A percentile compares a stretch with the other conserved stretches of the same genome.
Conservation (phyloP, 2,888 invertebrate species). For the Trilocha varians region DNA sequence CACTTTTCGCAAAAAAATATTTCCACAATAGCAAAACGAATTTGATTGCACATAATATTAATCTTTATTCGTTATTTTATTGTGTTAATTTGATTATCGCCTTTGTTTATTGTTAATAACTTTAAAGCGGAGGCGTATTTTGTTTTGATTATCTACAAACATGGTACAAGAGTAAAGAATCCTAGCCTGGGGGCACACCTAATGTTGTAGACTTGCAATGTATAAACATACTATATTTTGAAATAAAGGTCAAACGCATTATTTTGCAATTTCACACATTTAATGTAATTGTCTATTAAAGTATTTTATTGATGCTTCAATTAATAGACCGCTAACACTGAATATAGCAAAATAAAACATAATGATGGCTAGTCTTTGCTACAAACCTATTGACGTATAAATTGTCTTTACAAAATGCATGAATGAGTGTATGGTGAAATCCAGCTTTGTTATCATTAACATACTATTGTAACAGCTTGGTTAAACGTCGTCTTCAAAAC, state of each 20-base stretch:
- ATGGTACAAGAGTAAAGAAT: slow-evolving; percentile 1
- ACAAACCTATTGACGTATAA: too few relatives aligned
- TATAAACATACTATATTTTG: slow-evolving; percentile 1
- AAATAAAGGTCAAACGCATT: not conserved
- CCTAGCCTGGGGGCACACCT: slow-evolving; percentile 6
- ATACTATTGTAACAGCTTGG: too few relatives aligned
- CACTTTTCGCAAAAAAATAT: not conserved
- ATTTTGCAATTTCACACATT: not conserved
- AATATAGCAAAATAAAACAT: too few relatives aligned
- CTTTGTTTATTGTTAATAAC: too few relatives aligned
- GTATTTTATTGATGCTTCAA: not conserved
- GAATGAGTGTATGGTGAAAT: too few relatives aligned
- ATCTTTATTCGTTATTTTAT: not conserved
- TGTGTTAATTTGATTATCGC: not conserved
- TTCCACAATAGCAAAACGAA: not conserved
- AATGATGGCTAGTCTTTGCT: too few relatives aligned
- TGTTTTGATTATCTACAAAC: slow-evolving; percentile 1
- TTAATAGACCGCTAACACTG: not conserved
- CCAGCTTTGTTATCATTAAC: too few relatives aligned
- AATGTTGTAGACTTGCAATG: slow-evolving; percentile 11
- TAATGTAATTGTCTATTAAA: not conserved
- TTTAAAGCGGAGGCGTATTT: too few relatives aligned
- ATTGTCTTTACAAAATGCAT: too few relatives aligned
- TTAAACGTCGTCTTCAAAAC: too few relatives aligned
- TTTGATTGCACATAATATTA: not conserved